These are phyloP conservation scores for Nothura maculosa DNA, from an alignment of 2,797 vertebrate species.

Conservation along the genomic window DNA sequence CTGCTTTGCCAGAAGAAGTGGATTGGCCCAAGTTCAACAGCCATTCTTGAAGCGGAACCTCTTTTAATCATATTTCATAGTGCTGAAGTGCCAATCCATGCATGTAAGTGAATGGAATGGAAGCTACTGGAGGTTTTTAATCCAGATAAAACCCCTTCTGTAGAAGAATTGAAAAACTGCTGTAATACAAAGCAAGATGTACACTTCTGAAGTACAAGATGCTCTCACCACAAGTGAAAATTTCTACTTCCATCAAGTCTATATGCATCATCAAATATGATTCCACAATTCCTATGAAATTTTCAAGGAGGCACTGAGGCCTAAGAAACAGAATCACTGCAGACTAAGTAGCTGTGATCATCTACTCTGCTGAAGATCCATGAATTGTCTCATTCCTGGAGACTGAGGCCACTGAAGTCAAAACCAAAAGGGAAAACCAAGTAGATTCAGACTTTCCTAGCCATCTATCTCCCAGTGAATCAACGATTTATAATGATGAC, in stretches of 20 bases:
- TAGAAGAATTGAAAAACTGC: neutral
- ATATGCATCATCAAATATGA: neutral
- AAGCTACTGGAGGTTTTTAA: slow-evolving; percentile 35
- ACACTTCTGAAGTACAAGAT: neutral
- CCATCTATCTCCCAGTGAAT: neutral
- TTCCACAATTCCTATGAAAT: neutral
- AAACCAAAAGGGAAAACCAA: neutral
- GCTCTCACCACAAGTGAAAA: neutral
- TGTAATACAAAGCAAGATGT: neutral
- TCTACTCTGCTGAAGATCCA: neutral
- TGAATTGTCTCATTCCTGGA: neutral
- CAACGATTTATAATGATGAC: neutral
- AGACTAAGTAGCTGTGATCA: neutral
- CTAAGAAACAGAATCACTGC: neutral
- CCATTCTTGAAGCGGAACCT: slow-evolving; percentile 44
- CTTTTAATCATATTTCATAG: slow-evolving; percentile 55
- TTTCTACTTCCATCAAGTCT: neutral
- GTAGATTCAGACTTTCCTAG: neutral
- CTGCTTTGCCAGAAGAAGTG: slow-evolving; percentile 1
- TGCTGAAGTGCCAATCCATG: slow-evolving; percentile 1
- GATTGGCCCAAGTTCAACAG: slow-evolving; percentile 44
- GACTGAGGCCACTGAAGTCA: neutral
- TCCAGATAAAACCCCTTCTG: neutral
- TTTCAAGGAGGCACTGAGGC: slow-evolving; percentile 21
- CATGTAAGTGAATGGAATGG: slow-evolving; percentile 27